Evolutionary conservation across 2,888 invertebrate genomes (phyloP), one percentile per base, ranked within the genome.

Genomic region (Malthinus flaveolus): DNA sequence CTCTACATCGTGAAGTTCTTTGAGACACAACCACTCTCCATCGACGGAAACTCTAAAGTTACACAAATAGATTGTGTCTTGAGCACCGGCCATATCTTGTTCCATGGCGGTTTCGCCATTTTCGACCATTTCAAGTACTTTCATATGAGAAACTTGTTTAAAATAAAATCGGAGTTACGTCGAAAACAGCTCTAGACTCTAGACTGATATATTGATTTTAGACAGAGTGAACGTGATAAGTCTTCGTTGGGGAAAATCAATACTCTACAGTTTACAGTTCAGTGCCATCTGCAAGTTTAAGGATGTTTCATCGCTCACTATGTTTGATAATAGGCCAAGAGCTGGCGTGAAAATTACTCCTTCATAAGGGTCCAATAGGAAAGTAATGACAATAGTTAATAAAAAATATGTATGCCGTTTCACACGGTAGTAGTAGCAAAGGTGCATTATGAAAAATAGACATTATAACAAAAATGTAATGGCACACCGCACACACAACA

Each of bases 41-140:
- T 97, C 96, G 39, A 97, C 97, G 49, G 95, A 95, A 5, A 97
- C 97, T 56, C 97, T 90, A 80, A 97, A 97, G 79, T 97, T 97
- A 82, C 97, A 97, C 78, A 97, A 81, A 81, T 97, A 97, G 73
- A 97, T 95, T 56, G 96, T 97, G 78, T 97, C 96, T 80, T 95
- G 94, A 45, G 95, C 95, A 69, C 92, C 92, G 70, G 89, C 88
- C 86, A 90, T 88, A 71, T 89, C 89, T 73, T 82, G 83, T 64
- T 83, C 83, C 73, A 82, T 77, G 71, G 76, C 73, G 57, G 67
- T 67, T 55, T 68, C 71, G 50, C 70, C 71, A 60, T 69, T 69
- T 59, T 78, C 77, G 11, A 73, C 68, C 64, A 78, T 68, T 61
- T 76, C 78, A 66, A 75, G 74, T 52, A 77, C 76, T 74, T 78